Base-by-base conservation (phyloP, 30 jellyfish, hydroid and myxozoan genomes). In the Euphysa ruthae region DNA sequence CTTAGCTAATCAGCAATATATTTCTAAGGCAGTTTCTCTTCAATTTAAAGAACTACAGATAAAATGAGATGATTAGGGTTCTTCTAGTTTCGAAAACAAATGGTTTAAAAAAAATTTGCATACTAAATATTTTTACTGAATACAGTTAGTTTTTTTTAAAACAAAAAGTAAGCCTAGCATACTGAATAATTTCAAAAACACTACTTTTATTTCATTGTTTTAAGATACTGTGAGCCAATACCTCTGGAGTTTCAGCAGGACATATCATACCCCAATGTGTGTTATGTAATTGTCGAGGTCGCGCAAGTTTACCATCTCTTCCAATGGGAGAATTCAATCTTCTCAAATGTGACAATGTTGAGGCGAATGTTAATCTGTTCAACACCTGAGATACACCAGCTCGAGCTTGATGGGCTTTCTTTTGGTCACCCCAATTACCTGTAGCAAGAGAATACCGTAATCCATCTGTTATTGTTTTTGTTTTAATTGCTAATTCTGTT, bases 221-320 rank as follows among this genome's bases (percentile, higher is more conserved):
- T n/a, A n/a, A n/a, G n/a, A n/a, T n/a, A n/a, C n/a, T n/a, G n/a
- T n/a, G n/a, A n/a, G n/a, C n/a, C n/a, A n/a, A 5, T 66, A 90
- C 99, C 84, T 92, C 99, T 24, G 99, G 99, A 14, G 99, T 92
- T 71, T 92, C 99, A 19, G 99, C 99, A 0, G 99, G 99, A 56
- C 99, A 92, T 1, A 92, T 92, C 95, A 92, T 82, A 2, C 99
- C 99, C 99, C 99, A 92, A 10, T 73, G 93, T 4, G 96, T 82
- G 66, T 92, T 92, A 70, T 92, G 99, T 55, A 92, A 77, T 93
- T 92, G 99, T 35, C 99, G 43, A 1, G 99, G 99, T 64, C 93
- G 72, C 4, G 99, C 99, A 22, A 82, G 51, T 72, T 92, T 92
- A n/a, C 99, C 95, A 38, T 92, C 99, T 84, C 99, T 58, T 19